These are phyloP conservation scores for Andrena praecox DNA, from an alignment of 2,888 invertebrate genomes.

Conservation along the genomic window DNA sequence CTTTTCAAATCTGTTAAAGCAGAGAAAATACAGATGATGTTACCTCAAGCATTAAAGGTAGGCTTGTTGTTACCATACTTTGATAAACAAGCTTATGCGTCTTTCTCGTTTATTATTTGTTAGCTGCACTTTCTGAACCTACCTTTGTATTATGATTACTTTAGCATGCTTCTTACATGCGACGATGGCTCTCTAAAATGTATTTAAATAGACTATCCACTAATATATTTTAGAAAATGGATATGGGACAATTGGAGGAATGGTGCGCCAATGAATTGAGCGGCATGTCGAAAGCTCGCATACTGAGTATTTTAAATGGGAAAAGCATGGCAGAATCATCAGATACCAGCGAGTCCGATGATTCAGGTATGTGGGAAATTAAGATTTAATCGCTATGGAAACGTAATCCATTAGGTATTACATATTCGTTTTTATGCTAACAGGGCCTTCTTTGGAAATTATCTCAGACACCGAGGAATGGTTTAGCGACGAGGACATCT, in stretches of 20 bases:
- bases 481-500: constrained; percentile 77
- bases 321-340: constrained; percentile 82
- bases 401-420: neutral
- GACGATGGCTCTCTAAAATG: neutral
- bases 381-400: neutral
- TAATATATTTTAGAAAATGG: constrained; percentile 76
- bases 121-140: neutral
- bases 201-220: neutral
- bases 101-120: neutral
- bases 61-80: neutral
- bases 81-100: neutral
- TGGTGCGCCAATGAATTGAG: constrained; percentile 81
- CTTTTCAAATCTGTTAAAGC: constrained; percentile 82
- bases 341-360: constrained; percentile 81
- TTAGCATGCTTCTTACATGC: neutral
- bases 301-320: constrained; percentile 80
- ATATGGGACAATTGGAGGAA: constrained; percentile 80
- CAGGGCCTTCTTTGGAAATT: constrained; percentile 83
- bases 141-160: neutral
- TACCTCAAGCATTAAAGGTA: constrained; percentile 82
- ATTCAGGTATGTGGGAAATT: constrained; percentile 76
- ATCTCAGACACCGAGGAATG: constrained; percentile 83
- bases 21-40: constrained; percentile 83
- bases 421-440: constrained; percentile 14
- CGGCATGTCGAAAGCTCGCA: constrained; percentile 82